Percentiles rank a stretch among this genome's conserved stretches.
Evolutionary conservation across 2,113 vertebrate species (phyloP).

Genomic region (Cyprinodon tularosa): DNA sequence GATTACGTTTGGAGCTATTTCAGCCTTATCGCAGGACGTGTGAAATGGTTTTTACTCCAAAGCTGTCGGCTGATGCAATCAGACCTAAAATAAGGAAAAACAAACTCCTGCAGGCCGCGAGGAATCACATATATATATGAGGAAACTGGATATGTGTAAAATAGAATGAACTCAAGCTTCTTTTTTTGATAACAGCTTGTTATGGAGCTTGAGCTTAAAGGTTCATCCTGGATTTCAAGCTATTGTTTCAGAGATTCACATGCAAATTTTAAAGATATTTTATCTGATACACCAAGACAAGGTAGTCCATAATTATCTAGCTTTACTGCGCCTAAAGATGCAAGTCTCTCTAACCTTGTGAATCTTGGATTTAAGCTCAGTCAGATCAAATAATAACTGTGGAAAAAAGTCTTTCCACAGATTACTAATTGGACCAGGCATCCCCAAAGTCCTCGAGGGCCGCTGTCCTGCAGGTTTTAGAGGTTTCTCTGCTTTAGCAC

Average conservation of each 20-base stretch:
- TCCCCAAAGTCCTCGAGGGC: no score
- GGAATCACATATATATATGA: conserved; percentile 7
- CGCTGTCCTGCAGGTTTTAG: no score
- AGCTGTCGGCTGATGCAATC: conserved; percentile 34
- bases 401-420: no score
- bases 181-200: neutral
- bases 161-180: neutral
- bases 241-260: neutral
- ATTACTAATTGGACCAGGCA: no score
- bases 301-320: no score
- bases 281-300: no score
- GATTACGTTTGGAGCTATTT: conserved; percentile 42
- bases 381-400: no score
- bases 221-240: neutral
- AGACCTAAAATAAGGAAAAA: neutral
- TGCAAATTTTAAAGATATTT: no score
- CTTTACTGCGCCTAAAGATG: no score
- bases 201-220: neutral
- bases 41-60: conserved; percentile 1
- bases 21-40: conserved; percentile 24
- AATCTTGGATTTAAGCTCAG: no score
- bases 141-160: neutral
- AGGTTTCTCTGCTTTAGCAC: no score
- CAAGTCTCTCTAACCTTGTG: no score
- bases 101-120: conserved; percentile 7